Evolutionary conservation across 1,140 invertebrate species (phyloP).

Genomic region (Zaprionus ornatus): DNA sequence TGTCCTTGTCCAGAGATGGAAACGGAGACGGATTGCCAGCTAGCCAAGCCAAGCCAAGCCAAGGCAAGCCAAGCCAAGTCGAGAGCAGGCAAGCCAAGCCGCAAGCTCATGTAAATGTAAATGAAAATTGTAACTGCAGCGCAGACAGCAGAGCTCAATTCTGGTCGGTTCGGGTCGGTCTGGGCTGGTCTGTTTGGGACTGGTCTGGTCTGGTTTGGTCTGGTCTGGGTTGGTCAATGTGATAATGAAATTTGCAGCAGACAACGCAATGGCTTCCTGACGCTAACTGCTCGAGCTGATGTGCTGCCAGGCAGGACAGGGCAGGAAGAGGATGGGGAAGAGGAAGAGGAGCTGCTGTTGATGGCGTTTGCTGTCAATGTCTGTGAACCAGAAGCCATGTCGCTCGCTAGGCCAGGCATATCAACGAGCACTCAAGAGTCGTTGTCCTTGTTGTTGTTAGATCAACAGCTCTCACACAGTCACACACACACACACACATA

Average conservation of each 20-base stretch:
- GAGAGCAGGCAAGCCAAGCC: neutral
- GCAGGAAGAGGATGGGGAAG: neutral
- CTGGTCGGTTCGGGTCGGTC: neutral
- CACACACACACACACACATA: constrained; percentile 3
- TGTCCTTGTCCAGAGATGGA: neutral
- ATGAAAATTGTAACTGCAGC: constrained; percentile 33
- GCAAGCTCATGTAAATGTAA: constrained; percentile 36
- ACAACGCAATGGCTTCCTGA: constrained; percentile 21
- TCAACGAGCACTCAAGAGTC: constrained; percentile 27
- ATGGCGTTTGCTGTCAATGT: constrained; percentile 23
- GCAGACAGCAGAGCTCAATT: neutral
- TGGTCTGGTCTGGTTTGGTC: neutral
- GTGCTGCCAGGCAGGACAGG: neutral
- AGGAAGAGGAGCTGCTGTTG: constrained; percentile 4
- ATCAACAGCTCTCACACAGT: constrained; percentile 24
- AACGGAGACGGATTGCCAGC: constrained; percentile 1
- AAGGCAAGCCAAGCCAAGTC: neutral
- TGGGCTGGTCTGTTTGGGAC: neutral
- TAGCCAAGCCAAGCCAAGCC: too few relatives aligned
- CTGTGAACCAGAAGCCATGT: neutral
- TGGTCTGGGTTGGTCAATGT: constrained; percentile 14
- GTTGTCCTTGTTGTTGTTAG: constrained; percentile 37
- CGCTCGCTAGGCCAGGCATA: constrained; percentile 6
- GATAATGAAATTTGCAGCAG: constrained; percentile 45
- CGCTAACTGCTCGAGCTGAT: constrained; percentile 3